These are phyloP conservation scores for Periophthalmus magnuspinnatus DNA, from an alignment of 2,797 vertebrate species.

Conservation along the genomic window DNA sequence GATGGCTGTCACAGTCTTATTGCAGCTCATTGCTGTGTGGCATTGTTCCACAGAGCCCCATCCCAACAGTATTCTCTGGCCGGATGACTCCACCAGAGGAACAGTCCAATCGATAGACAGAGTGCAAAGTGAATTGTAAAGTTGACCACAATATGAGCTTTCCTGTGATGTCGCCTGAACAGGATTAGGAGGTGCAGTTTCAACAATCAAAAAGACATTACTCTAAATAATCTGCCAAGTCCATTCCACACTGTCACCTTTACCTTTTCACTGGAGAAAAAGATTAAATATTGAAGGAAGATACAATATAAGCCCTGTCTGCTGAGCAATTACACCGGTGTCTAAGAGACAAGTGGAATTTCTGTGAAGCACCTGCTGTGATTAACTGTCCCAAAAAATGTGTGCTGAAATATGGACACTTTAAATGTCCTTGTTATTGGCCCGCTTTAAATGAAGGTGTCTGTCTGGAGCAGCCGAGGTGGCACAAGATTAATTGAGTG, in stretches of 20 bases:
- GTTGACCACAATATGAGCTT: slow-evolving; percentile 21
- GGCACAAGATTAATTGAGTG: slow-evolving; percentile 83
- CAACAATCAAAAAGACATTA: slow-evolving; percentile 41
- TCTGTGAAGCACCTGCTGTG: slow-evolving; percentile 48
- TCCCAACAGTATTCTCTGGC: slow-evolving; percentile 8
- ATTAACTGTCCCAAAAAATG: slow-evolving; percentile 78
- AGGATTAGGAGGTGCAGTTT: slow-evolving; percentile 20
- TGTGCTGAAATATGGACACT: slow-evolving; percentile 74
- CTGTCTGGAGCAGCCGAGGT: slow-evolving; percentile 60
- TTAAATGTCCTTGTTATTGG: slow-evolving; percentile 77
- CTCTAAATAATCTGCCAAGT: slow-evolving; percentile 41
- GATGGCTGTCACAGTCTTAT: not conserved
- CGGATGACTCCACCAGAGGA: slow-evolving; percentile 11
- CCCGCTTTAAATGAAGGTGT: slow-evolving; percentile 73
- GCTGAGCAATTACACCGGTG: slow-evolving; percentile 20
- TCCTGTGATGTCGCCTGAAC: slow-evolving; percentile 11
- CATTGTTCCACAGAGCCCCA: not conserved
- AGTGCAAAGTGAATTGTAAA: slow-evolving; percentile 21
- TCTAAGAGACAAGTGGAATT: slow-evolving; percentile 21
- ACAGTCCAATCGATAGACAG: slow-evolving; percentile 23
- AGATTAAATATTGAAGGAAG: slow-evolving; percentile 21
- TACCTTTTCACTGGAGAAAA: slow-evolving; percentile 20
- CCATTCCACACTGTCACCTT: slow-evolving; percentile 22
- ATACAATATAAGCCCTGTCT: slow-evolving; percentile 16
- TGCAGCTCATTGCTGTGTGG: slow-evolving; percentile 7